Conservation (phyloP, 2,797 vertebrate species). For the Tragelaphus oryx region DNA sequence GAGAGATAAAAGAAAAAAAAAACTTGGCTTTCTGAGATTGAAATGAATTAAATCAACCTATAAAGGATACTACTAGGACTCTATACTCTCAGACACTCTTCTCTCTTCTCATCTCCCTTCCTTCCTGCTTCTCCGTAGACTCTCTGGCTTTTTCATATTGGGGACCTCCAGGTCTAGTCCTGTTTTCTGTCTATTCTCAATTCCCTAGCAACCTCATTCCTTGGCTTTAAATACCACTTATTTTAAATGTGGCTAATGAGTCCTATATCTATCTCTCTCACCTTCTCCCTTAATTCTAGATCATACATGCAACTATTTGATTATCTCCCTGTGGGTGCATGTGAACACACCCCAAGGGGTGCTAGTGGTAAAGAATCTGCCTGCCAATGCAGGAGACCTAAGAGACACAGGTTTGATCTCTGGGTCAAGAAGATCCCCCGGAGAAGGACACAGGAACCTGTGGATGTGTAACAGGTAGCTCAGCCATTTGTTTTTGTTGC, state of each 20-base stretch:
- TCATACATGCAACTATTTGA: not conserved
- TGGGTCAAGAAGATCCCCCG: not conserved
- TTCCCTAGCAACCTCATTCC: not conserved
- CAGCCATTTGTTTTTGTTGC: not conserved
- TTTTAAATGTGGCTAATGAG: not conserved
- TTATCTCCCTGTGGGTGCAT: not conserved
- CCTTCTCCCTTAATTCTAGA: not conserved
- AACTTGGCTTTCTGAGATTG: not conserved
- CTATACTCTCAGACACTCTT: not conserved
- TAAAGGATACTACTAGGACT: not conserved
- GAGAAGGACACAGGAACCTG: not conserved
- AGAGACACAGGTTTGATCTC: not conserved
- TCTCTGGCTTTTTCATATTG: not conserved
- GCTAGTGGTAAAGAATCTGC: not conserved
- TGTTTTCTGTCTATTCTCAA: not conserved
- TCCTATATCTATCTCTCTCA: not conserved
- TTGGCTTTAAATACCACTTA: not conserved
- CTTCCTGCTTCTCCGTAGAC: not conserved
- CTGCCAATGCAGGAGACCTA: not conserved
- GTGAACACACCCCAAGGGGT: not conserved
- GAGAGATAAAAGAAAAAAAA: not conserved
- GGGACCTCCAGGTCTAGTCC: not conserved
- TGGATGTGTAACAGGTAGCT: not conserved
- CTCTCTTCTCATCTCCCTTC: not conserved
- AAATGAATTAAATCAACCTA: not conserved